phyloP scores from a whole-genome alignment of 2,797 vertebrate species.

The Apogon hyalosoma region DNA sequence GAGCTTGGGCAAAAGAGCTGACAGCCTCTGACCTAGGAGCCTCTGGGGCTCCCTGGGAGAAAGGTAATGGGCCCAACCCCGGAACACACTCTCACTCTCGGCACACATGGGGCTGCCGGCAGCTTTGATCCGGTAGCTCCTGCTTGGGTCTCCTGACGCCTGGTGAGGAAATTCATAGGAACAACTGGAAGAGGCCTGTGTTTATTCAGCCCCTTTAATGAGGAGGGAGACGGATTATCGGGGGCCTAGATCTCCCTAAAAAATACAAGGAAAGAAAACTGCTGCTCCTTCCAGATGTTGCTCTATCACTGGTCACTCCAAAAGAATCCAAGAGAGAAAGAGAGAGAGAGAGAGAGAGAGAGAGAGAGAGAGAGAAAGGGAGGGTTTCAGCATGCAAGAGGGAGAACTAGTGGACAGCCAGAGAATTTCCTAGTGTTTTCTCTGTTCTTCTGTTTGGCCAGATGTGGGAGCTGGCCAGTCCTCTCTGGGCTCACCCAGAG shows the following conservation, averaged over 20 bases:
- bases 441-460: constrained; percentile 76
- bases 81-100: constrained; percentile 75
- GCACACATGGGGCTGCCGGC: constrained; percentile 76
- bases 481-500: constrained; percentile 53
- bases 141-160: constrained; percentile 84
- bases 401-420: constrained; percentile 65
- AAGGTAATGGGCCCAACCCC: constrained; percentile 82
- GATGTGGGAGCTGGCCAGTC: constrained; percentile 78
- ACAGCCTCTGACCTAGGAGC: constrained; percentile 78
- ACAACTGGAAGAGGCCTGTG: constrained; percentile 89
- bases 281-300: constrained; percentile 61
- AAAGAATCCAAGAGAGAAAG: constrained; percentile 16
- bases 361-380: constrained; percentile 31
- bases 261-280: constrained; percentile 81
- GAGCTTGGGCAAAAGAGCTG: constrained; percentile 73
- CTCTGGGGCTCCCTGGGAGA: constrained; percentile 75
- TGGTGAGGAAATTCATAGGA: constrained; percentile 88
- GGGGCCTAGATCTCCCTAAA: constrained; percentile 81
- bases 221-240: constrained; percentile 88
- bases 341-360: constrained; percentile 34
- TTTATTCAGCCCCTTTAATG: constrained; percentile 90
- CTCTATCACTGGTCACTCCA: constrained; percentile 80
- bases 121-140: constrained; percentile 85
- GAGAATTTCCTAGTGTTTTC: constrained; percentile 74
- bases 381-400: constrained; percentile 57